Evolutionary conservation across 2,888 invertebrate species (phyloP), one percentile per base, ranked within the genome.

Genomic region (Epistrophe eligans): DNA sequence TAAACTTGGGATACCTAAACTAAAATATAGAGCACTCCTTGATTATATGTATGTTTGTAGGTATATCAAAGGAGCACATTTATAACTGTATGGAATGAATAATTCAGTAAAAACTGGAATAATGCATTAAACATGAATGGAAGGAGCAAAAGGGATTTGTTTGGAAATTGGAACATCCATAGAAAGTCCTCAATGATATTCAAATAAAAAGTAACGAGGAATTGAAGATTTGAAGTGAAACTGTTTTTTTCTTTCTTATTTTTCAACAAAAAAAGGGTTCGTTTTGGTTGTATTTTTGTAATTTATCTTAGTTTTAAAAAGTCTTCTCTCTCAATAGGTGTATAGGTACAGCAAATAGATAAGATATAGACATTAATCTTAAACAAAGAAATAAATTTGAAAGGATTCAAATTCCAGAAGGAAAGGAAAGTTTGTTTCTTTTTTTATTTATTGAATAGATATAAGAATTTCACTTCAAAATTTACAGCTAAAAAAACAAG

Each of bases 81-180:
- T 24, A 24, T 55, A 28, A 40, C 10, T 55, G 28, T 28, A 19
- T 35, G 55, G 11, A n/a, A 70, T 70, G 70, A 70, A 70, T 70
- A 70, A 70, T 55, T 70, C 19, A 55, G 52, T n/a, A 40, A 40
- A 38, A 67, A 55, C 17, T 70, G 55, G 52, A 52, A 70, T 70
- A 70, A 70, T 55, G 40, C 70, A 40, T 70, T 70, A 70, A 70
- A 70, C 24, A 70, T 70, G 70, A 70, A 70, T 67, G 19, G 5
- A n/a, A 15, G 40, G 11, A 70, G 24, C 5, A 52, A 52, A 40
- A 67, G 28, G 38, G 70, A 55, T 70, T 55, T 70, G 55, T 70
- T 40, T n/a, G 11, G 28, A 40, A 52, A 40, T 70, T 52, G 40
- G 70, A 55, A 40, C 55, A 70, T 70, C 55, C 11, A n/a, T n/a